Evolutionary conservation across 2,113 vertebrate genomes (phyloP).

Genomic region (Gambusia holbrooki): DNA sequence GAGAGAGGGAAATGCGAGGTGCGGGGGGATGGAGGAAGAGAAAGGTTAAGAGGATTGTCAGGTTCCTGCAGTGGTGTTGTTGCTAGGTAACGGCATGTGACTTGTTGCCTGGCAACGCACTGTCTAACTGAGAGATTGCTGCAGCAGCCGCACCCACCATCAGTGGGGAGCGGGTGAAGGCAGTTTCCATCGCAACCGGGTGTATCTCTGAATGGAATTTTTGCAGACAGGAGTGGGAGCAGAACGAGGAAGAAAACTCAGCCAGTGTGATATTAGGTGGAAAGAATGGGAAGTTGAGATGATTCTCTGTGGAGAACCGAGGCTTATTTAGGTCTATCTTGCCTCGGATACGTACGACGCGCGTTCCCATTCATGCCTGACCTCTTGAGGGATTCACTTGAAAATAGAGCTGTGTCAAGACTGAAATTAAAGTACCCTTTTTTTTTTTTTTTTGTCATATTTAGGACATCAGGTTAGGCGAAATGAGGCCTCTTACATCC

Average conservation of each 20-base stretch:
- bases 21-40: constrained; percentile 68
- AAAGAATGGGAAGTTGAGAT: constrained; percentile 8
- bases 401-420: constrained; percentile 28
- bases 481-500: constrained; percentile 57
- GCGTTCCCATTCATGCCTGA: background rate
- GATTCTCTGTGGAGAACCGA: constrained; percentile 3
- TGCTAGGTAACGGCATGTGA: constrained; percentile 84
- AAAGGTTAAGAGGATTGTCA: constrained; percentile 82
- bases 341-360: constrained; percentile 21
- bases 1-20: constrained; percentile 37
- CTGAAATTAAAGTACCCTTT: constrained; percentile 47
- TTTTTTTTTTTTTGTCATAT: constrained; percentile 53
- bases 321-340: constrained; percentile 5
- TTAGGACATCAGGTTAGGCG: constrained; percentile 58
- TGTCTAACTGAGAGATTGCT: constrained; percentile 79
- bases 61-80: constrained; percentile 81
- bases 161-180: constrained; percentile 78
- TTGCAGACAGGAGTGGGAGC: constrained; percentile 47
- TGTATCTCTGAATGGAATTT: constrained; percentile 73
- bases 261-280: constrained; percentile 48
- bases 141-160: constrained; percentile 78
- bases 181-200: constrained; percentile 81
- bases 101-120: constrained; percentile 82
- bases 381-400: constrained; percentile 48
- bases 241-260: constrained; percentile 32